phyloP scores from a whole-genome alignment of 2,888 invertebrate species.

The Hipparchia sbordonii region DNA sequence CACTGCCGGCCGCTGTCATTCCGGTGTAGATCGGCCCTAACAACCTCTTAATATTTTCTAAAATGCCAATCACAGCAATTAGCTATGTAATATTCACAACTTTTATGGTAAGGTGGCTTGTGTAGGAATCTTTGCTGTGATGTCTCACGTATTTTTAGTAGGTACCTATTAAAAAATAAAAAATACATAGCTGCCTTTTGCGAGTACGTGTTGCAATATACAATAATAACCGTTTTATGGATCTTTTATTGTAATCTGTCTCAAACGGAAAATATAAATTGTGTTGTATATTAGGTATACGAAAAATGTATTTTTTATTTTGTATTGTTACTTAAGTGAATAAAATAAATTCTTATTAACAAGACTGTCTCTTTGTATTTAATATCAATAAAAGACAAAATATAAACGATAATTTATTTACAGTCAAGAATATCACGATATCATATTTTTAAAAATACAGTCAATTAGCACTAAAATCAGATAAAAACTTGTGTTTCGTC shows the following conservation, averaged over 20 bases:
- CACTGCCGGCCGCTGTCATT: too few species aligned
- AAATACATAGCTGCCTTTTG: not conserved
- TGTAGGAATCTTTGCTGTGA: too few species aligned
- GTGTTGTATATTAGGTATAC: slow-evolving; percentile 25
- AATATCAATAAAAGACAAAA: slow-evolving; percentile 24
- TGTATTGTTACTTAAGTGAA: slow-evolving; percentile 19
- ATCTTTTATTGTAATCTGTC: slow-evolving; percentile 16
- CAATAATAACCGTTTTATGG: not conserved
- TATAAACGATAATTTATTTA: slow-evolving; percentile 43
- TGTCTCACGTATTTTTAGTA: too few species aligned
- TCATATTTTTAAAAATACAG: slow-evolving; percentile 37
- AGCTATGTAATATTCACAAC: too few species aligned
- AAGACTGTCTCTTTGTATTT: slow-evolving; percentile 12
- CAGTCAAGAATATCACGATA: slow-evolving; percentile 46
- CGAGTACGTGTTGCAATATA: not conserved
- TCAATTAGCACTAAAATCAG: slow-evolving; percentile 33
- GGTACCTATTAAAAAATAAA: too few species aligned
- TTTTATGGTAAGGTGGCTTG: too few species aligned
- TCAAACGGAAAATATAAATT: slow-evolving; percentile 18
- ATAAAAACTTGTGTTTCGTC: slow-evolving; percentile 46
- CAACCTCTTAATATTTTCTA: too few species aligned
- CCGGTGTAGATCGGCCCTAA: too few species aligned
- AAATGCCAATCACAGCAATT: too few species aligned
- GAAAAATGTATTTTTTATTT: slow-evolving; percentile 25
- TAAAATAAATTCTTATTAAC: slow-evolving; percentile 27